Conservation (phyloP, 2,888 invertebrate species). For the Lasioglossum vierecki region DNA sequence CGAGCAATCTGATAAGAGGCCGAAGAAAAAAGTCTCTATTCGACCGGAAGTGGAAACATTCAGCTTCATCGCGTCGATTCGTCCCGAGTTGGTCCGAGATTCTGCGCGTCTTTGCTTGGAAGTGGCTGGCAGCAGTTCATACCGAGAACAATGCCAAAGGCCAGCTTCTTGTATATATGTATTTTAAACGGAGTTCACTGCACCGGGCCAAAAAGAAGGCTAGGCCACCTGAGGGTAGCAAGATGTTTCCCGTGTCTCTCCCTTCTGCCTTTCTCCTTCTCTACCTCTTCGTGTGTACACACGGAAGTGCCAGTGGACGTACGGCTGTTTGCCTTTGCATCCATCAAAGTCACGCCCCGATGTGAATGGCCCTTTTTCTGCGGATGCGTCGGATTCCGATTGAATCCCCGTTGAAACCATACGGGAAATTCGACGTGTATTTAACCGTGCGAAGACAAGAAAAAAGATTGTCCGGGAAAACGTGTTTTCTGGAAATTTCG, state of each 20-base stretch:
- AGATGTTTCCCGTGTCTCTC: constrained; percentile 11
- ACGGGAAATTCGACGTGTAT: background rate
- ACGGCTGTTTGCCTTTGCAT: constrained; percentile 52
- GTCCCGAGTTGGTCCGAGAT: constrained; percentile 16
- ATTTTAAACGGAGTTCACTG: constrained; percentile 42
- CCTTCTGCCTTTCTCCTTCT: background rate
- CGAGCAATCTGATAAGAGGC: constrained; percentile 6
- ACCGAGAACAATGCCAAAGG: constrained; percentile 44
- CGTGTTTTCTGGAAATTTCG: background rate
- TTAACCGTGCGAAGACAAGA: background rate
- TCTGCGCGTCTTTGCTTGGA: constrained; percentile 17
- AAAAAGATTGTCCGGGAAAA: background rate
- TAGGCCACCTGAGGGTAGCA: constrained; percentile 1
- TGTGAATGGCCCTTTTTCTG: constrained; percentile 10
- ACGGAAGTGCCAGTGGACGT: constrained; percentile 33
- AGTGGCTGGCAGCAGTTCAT: constrained; percentile 8
- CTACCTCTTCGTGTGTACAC: background rate
- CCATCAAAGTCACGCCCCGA: constrained; percentile 47
- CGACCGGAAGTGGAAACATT: constrained; percentile 5
- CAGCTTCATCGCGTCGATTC: constrained; percentile 13
- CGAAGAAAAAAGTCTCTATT: background rate
- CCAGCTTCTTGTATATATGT: background rate
- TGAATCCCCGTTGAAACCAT: constrained; percentile 8
- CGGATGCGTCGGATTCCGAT: constrained; percentile 45
- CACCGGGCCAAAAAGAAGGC: constrained; percentile 17